Conservation (phyloP, 2,888 invertebrate species). For the Spisula solida region DNA sequence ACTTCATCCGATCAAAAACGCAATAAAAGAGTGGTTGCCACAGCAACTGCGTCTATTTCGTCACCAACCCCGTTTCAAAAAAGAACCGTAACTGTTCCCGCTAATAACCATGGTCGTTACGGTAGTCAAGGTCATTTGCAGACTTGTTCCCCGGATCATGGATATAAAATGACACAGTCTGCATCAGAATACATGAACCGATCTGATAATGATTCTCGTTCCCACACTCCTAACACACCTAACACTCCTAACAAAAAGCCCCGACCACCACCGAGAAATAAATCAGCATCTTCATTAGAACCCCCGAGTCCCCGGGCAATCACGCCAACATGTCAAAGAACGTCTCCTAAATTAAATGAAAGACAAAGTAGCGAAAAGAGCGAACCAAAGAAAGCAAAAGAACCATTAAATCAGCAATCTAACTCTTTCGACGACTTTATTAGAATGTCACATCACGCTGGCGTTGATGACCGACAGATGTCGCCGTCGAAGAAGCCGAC, state of each 20-base stretch:
- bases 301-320: conserved; percentile 18
- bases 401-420: conserved; percentile 47
- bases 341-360: conserved; percentile 27
- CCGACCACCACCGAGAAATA: conserved; percentile 31
- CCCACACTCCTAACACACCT: conserved; percentile 23
- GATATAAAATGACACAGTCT: conserved; percentile 38
- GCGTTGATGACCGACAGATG: conserved; percentile 42
- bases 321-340: not conserved
- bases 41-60: conserved; percentile 12
- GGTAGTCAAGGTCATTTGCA: conserved; percentile 48
- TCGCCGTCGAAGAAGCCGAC: conserved; percentile 44
- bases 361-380: conserved; percentile 40
- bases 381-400: conserved; percentile 45
- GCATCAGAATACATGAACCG: conserved; percentile 41
- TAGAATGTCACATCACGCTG: conserved; percentile 61
- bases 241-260: conserved; percentile 28
- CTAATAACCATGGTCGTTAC: conserved; percentile 20
- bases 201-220: conserved; percentile 12
- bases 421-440: conserved; percentile 65
- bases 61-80: conserved; percentile 43
- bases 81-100: conserved; percentile 7
- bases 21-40: conserved; percentile 39
- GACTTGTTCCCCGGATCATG: conserved; percentile 33
- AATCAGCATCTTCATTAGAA: conserved; percentile 17
- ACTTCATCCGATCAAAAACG: conserved; percentile 79